Base-by-base conservation (phyloP, 2,888 invertebrate genomes). In the Trichogramma dendrolimi region DNA sequence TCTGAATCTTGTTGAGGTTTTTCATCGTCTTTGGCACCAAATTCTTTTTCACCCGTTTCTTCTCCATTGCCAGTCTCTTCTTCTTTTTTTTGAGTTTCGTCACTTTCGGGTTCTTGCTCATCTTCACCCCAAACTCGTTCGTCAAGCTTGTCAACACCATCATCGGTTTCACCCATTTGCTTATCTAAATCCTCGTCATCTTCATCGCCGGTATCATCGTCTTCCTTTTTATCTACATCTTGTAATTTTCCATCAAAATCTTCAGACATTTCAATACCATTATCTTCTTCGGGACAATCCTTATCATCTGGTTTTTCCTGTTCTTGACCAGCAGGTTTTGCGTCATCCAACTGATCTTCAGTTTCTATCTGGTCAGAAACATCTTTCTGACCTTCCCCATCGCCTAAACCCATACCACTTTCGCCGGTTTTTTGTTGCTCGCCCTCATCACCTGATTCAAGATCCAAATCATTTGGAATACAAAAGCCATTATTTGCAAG, bases 251-350 rank as follows among this genome's bases (percentile, higher is more conserved):
- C 93, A 61, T 95, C 95, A 75, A 98, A 96, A 76, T 98, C 94
- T 69, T 96, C 96, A 14, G 92, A 91, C 94, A 97, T 96, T 72
- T 97, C 96, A 59, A 97, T 88, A 11, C 94, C 95, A 55, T 93
- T 90, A 66, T 96, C 92, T 77, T 93, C 91, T 75, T 96, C 94
- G 72, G 91, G 88, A 70, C 89, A 88, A 73, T 92, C 90, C 70
- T 87, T 85, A 57, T 92, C 85, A 41, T 89, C 86, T 47, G 83
- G 80, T 65, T 88, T 77, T 55, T 83, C 82, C 61, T 88, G 84
- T 66, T 92, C 88, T 72, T 93, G 86, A 72, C 91, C 92, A 55
- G 89, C 88, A 43, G 90, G 89, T 65, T 87, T 85, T 0, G 95
- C 92, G 70, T 94, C 96, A 62, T 96, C 96, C 54, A 96, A 78